A percentile compares a stretch with the other conserved stretches of the same genome.
phyloP scores from a whole-genome alignment of 2,113 vertebrate species.

The Cichladusa arquata region DNA sequence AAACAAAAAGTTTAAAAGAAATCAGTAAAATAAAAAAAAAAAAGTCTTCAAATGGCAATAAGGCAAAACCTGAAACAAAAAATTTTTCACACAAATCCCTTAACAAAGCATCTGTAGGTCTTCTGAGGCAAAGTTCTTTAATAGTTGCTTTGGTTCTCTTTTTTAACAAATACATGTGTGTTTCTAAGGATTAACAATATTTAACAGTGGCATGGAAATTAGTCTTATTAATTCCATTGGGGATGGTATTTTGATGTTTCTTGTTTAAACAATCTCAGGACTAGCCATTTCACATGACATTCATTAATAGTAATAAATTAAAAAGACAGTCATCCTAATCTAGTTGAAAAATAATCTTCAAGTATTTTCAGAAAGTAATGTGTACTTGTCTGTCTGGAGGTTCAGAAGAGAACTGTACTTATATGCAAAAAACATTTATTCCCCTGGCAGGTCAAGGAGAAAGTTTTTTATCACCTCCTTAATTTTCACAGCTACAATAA shows the following conservation, averaged over 20 bases:
- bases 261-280: background rate
- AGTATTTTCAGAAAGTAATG: background rate
- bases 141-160: background rate
- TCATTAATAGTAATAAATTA: background rate
- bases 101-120: background rate
- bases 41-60: background rate
- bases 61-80: background rate
- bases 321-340: background rate
- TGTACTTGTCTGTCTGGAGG: background rate
- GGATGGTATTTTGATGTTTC: background rate
- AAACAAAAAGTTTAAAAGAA: background rate
- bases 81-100: background rate
- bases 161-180: background rate
- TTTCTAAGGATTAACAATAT: background rate
- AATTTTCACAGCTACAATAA: background rate
- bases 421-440: background rate
- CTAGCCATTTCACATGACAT: background rate
- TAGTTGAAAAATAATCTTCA: background rate
- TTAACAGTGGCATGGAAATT: background rate
- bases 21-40: background rate
- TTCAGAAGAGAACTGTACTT: background rate
- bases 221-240: background rate
- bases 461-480: background rate
- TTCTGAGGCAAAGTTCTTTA: background rate
- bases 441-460: background rate